These are phyloP conservation scores for Eublepharis macularius DNA, from an alignment of 2,113 vertebrate species.

Conservation along the genomic window DNA sequence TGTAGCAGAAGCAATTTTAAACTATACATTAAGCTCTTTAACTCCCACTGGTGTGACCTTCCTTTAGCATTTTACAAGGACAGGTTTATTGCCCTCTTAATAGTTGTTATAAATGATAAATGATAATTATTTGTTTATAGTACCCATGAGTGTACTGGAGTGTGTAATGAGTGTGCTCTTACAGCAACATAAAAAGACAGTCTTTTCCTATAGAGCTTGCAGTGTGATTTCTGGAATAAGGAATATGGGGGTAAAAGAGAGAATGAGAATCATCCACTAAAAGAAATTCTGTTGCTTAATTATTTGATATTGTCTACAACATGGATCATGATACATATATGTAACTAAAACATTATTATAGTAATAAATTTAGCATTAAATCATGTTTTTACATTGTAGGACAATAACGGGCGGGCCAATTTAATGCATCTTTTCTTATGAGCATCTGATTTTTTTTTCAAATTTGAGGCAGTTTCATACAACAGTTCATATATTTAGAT, in stretches of 20 bases:
- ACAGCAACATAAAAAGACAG: background rate
- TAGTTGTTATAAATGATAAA: slow-evolving; percentile 42
- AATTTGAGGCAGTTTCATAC: background rate
- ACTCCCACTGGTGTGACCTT: background rate
- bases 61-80: background rate
- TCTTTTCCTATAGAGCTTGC: slow-evolving; percentile 1
- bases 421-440: background rate
- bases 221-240: background rate
- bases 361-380: background rate
- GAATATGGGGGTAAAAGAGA: background rate
- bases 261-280: background rate
- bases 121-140: slow-evolving; percentile 34
- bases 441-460: background rate
- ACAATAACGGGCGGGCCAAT: background rate
- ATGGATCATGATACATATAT: background rate
- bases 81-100: slow-evolving; percentile 25
- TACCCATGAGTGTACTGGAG: slow-evolving; percentile 6
- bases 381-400: background rate
- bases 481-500: background rate
- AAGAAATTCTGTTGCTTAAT: background rate
- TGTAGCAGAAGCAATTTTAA: background rate
- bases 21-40: background rate
- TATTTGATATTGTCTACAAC: background rate
- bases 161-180: slow-evolving; percentile 16
- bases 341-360: background rate